Evolutionary conservation across 2,113 vertebrate species (phyloP), one percentile per base, ranked within the genome.

Genomic region (Rhabdomys dilectus): DNA sequence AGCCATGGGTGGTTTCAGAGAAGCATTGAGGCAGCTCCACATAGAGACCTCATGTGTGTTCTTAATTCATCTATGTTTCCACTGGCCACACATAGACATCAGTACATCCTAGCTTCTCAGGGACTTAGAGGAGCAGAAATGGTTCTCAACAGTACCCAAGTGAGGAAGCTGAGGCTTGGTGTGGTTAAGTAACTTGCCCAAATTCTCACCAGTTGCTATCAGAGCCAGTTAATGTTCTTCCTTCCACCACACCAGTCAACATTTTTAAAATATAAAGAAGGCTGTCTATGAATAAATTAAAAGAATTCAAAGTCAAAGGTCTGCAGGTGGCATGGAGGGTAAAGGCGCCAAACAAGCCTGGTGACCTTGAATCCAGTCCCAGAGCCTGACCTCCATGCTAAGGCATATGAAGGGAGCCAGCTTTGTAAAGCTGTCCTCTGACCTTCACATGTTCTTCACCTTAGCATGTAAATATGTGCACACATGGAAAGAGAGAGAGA

Each of bases 221-320:
- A 77, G 75, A 21, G 34, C 26, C 62, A 89, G 60, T 72, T 93
- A n/a, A 48, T 22, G 66, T 22, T 77, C 66, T 48, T 76, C 72
- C 75, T 72, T 58, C n/a, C 72, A 45, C 15, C 42, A 72, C 2
- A 5, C 51, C 39, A 42, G 17, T 48, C 19, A 17, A 36, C 31
- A 45, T 93, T 60, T 66, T 39, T 97, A 31, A 1, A 51, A 21
- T 76, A 88, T 85, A 34, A 75, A 89, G 58, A 85, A 17, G 39
- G n/a, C 36, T 39, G 48, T 3, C 60, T 78, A 76, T 76, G 3
- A 53, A 17, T 75, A 58, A 73, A 91, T 60, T 91, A 85, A 88
- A 96, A 93, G 29, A 80, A 60, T 9, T 13, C 73, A 85, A 62
- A 77, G n/a, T 24, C n/a, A 84, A 97, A 45, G 39, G 58, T 31